Base-by-base conservation (phyloP, 2,113 vertebrate genomes). In the Cavia porcellus region DNA sequence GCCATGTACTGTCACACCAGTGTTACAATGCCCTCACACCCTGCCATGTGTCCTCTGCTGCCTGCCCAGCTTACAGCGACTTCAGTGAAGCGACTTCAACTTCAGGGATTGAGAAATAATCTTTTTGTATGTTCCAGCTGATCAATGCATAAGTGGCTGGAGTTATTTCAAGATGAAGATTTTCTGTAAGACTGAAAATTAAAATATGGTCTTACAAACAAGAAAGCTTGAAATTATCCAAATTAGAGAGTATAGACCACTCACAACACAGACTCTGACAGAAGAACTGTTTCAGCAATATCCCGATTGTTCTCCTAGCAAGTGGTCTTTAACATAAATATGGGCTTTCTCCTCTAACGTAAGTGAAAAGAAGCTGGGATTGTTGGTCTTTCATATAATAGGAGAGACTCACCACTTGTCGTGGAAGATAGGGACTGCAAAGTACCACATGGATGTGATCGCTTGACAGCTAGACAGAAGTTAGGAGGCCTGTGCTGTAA, bases 161-260 rank as follows among this genome's bases (percentile, higher is more conserved):
- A 83, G 24, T 57, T 86, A 90, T 5, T 68, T 82, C n/a, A 95
- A 79, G 22, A 50, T 13, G 5, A 59, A 83, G 55, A 38, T 70
- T 81, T 86, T 70, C 64, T 57, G 24, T 77, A 24, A 47, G 62
- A 84, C 68, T 45, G 68, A 90, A 96, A 95, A 42, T 86, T 85
- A 84, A 85, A 85, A 92, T 85, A 89, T 13, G 7, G 32, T 0
- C 7, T 75, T 45, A 32, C 75, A 80, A 59, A 90, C 42, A 2
- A 90, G 35, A 42, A 52, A 55, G 7, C 22, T 83, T 74, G 62
- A 88, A 50, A 80, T 24, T 50, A 85, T 61, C 28, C 30, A 80
- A 30, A 25, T 80, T 81, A 75, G 28, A 77, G 62, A 59, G 50
- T 57, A 45, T 7, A 75, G 52, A 38, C n/a, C 28, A 72, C 55